Percentiles rank a stretch among this genome's conserved stretches.
Evolutionary conservation across 2,113 vertebrate species (phyloP).

Genomic region (Choloepus hoffmanni): DNA sequence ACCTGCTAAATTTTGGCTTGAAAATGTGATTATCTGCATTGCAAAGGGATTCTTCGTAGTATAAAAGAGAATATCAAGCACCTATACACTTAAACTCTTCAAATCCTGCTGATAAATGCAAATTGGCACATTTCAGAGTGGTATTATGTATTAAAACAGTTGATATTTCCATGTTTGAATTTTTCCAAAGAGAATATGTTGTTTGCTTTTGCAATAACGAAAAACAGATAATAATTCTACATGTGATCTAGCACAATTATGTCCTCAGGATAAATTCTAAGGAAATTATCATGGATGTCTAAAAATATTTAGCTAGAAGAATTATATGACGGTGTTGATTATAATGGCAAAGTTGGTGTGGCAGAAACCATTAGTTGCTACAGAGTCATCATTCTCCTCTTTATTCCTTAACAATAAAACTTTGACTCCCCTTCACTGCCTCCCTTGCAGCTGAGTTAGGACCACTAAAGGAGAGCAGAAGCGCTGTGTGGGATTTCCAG

Average conservation of each 20-base stretch:
- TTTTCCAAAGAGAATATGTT: slow-evolving; percentile 24
- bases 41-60: neutral
- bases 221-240: neutral
- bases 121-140: neutral
- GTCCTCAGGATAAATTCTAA: slow-evolving; percentile 30
- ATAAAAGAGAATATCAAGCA: neutral
- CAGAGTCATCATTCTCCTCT: neutral
- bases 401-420: neutral
- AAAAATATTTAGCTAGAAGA: neutral
- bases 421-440: neutral
- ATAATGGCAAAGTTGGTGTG: neutral
- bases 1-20: neutral
- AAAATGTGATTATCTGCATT: neutral
- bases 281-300: neutral
- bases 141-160: neutral
- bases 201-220: slow-evolving; percentile 22
- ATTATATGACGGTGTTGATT: neutral
- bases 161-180: neutral
- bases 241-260: neutral
- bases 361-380: neutral
- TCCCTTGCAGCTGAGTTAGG: neutral
- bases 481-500: neutral
- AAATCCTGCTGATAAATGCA: neutral
- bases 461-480: neutral
- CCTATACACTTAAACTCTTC: neutral